Base-by-base conservation (phyloP, 64 coral and sea anemone species). In the Anthopleura sola region DNA sequence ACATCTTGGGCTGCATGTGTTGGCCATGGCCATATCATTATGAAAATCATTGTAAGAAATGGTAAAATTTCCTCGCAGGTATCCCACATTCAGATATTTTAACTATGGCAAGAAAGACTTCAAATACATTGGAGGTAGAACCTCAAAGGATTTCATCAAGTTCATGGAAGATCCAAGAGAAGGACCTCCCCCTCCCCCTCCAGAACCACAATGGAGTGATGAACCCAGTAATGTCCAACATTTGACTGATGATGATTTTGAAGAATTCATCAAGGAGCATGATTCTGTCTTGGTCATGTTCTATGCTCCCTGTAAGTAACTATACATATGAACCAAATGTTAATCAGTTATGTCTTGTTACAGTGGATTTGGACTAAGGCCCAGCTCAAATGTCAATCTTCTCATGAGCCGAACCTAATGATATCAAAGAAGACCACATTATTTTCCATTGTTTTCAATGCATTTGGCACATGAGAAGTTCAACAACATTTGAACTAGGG, bases 71-170 rank as follows among this genome's bases (percentile, higher is more conserved):
- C 24, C 58, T 83, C 82, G 36, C 81, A 99, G 97, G 20, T 99
- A 94, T 50, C 97, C 97, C 10, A 99, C 97, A 10, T 76, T 99
- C 62, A 88, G 87, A 7, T 99, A 99, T 75, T 99, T 94, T 60
- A 99, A 90, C 82, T 99, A 99, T 83, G 97, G 97, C 28, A 99
- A 94, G 82, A 99, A 92, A 68, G 93, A 99, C 54, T 92, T 94
- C 33, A 99, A 99, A 81, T 99, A 94, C 75, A 86, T 66, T 24
- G 87, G 92, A 58, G 92, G 97, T 6, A 86, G 97, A 55, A 89
- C 82, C 74, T 82, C 93, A 78, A 89, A 99, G 66, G 97, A 99
- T 87, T 99, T 99, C 32, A 99, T 99, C n/a, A 49, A 91, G 16
- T 99, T 94, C 75, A 99, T 94, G 97, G 85, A 94, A 47, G 87